Conservation (phyloP, 2,888 invertebrate species). For the Heliconius hortense region DNA sequence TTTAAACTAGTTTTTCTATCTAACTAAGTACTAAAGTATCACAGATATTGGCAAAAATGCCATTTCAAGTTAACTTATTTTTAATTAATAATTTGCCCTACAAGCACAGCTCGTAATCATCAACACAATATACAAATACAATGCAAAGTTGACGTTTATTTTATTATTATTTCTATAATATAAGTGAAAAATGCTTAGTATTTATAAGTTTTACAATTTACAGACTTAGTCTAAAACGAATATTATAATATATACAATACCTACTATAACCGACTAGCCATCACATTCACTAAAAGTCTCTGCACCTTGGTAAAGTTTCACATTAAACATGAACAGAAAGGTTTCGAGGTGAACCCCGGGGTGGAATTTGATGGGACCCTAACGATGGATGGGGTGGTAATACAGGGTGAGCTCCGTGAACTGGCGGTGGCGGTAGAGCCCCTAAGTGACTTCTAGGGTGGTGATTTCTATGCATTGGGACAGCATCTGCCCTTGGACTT, state of each 20-base stretch:
- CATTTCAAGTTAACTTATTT: conserved; percentile 51
- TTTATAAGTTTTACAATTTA: conserved; percentile 42
- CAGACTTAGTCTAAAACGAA: conserved; percentile 43
- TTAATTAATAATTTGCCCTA: conserved; percentile 55
- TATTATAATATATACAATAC: conserved; percentile 56
- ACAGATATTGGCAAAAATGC: conserved; percentile 76
- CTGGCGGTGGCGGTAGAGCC: conserved; percentile 77
- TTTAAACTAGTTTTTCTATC: conserved; percentile 56
- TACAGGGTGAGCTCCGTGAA: conserved; percentile 75
- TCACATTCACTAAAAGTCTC: conserved; percentile 60
- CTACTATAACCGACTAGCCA: conserved; percentile 74
- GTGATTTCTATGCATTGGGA: conserved; percentile 83
- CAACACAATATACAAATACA: conserved; percentile 45
- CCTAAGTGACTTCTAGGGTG: conserved; percentile 80
- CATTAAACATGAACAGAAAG: conserved; percentile 89
- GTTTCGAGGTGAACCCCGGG: conserved; percentile 83
- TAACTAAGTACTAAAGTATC: conserved; percentile 72
- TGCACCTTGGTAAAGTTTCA: conserved; percentile 49
- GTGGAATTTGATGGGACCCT: conserved; percentile 74
- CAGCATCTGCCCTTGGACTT: conserved; percentile 65
- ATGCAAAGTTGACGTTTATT: conserved; percentile 28
- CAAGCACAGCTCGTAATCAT: conserved; percentile 72
- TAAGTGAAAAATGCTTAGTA: conserved; percentile 32
- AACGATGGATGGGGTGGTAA: conserved; percentile 78
- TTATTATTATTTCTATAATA: conserved; percentile 24